Conservation (phyloP, 2,113 vertebrate species). For the Alethe diademata region DNA sequence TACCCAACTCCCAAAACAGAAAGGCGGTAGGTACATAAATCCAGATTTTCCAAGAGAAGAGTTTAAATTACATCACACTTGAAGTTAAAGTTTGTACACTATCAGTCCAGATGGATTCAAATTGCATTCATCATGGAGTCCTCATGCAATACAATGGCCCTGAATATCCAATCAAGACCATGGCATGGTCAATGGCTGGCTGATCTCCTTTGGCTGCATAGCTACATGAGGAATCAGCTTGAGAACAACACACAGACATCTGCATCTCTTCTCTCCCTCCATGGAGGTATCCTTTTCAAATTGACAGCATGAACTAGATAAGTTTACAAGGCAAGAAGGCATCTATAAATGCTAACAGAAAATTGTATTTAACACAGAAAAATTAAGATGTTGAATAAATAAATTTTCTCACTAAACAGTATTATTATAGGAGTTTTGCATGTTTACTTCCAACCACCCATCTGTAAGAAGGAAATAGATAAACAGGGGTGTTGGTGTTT, state of each 20-base stretch:
- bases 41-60: neutral
- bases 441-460: neutral
- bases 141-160: fast-evolving
- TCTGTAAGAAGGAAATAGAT: neutral
- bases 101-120: neutral
- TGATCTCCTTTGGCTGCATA: too few relatives aligned
- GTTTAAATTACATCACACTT: neutral
- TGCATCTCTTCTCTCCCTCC: too few relatives aligned
- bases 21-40: neutral
- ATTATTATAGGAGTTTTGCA: neutral
- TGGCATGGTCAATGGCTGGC: too few relatives aligned
- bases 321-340: too few relatives aligned
- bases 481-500: neutral
- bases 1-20: neutral
- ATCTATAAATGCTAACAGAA: neutral
- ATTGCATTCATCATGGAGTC: neutral
- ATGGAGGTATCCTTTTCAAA: too few relatives aligned
- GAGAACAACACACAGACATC: too few relatives aligned
- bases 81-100: neutral
- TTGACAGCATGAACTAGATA: too few relatives aligned
- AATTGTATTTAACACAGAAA: neutral
- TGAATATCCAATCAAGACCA: neutral
- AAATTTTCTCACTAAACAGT: neutral
- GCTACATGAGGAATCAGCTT: too few relatives aligned
- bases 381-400: neutral